A percentile compares a stretch with the other conserved stretches of the same genome.
phyloP scores from a whole-genome alignment of 2,888 invertebrate species.

The Autographa pulchrina region DNA sequence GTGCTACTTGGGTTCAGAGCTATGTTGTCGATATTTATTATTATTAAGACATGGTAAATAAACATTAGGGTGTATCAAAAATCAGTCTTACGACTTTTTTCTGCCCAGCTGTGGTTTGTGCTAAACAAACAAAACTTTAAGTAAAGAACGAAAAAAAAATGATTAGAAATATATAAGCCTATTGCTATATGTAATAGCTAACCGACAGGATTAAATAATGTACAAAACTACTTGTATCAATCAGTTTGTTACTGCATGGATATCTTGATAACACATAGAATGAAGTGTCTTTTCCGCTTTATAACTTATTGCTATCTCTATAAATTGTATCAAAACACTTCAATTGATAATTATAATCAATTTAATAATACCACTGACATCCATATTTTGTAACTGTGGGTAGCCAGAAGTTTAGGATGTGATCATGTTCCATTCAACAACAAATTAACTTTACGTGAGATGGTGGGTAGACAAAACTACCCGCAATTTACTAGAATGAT shows the following conservation, averaged over 20 bases:
- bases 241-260: constrained; percentile 9
- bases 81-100: too few species aligned
- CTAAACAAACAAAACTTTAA: too few species aligned
- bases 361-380: constrained; percentile 11
- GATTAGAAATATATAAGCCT: too few species aligned
- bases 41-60: too few species aligned
- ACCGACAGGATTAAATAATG: background rate
- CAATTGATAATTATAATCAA: constrained; percentile 30
- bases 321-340: constrained; percentile 20
- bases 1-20: too few species aligned
- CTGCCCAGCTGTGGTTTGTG: too few species aligned
- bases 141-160: too few species aligned
- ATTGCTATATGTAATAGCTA: background rate
- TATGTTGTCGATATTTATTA: too few species aligned
- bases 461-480: background rate
- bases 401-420: constrained; percentile 8
- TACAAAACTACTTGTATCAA: background rate
- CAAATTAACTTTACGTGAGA: background rate
- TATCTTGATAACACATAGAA: constrained; percentile 16
- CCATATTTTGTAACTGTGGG: constrained; percentile 12
- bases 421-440: background rate
- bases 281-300: constrained; percentile 6
- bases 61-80: too few species aligned
- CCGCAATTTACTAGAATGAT: background rate
- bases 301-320: constrained; percentile 22